Evolutionary conservation across 2,888 invertebrate species (phyloP), one percentile per base, ranked within the genome.

Genomic region (Troides aeacus): DNA sequence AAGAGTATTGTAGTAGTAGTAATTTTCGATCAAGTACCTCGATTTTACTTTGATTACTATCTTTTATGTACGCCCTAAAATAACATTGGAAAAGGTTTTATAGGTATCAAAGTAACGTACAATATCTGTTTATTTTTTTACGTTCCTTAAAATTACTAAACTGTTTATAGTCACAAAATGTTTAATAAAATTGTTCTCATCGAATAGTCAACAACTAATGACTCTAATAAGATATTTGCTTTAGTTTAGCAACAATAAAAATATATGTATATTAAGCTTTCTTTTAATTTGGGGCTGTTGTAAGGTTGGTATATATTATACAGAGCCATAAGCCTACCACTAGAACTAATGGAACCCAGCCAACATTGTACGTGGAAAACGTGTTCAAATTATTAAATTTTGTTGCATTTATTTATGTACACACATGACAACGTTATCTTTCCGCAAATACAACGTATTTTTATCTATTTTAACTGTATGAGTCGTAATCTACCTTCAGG

Each of bases 301-400:
- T 50, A 50, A n/a, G 18, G 57, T 57, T 57, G 1, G 56, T 56
- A 5, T n/a, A 30, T 57, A n/a, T 57, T 57, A 6, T 57, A 21
- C 8, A 57, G 57, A 7, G 21, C n/a, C 39, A 57, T 21, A 7
- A 57, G 57, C 57, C 57, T 57, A 7, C 10, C 21, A 57, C 57
- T n/a, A 58, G 56, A 64, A 23, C 42, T 36, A n/a, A 58, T 64
- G 64, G 64, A 64, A 57, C 58, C 18, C 24, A 23, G 57, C 64
- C 64, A 64, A 64, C 39, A 17, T 39, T 36, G 64, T 58, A 57
- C 58, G 42, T 64, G 57, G n/a, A 57, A 57, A 57, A 65, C 65
- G 59, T 65, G 65, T 65, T 42, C 59, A 58, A 46, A 65, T 65
- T 46, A 65, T 65, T 65, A 65, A 65, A 65, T 65, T 65, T 65